Evolutionary conservation across 2,888 invertebrate genomes (phyloP), one percentile per base, ranked within the genome.

Genomic region (Leucania comma): DNA sequence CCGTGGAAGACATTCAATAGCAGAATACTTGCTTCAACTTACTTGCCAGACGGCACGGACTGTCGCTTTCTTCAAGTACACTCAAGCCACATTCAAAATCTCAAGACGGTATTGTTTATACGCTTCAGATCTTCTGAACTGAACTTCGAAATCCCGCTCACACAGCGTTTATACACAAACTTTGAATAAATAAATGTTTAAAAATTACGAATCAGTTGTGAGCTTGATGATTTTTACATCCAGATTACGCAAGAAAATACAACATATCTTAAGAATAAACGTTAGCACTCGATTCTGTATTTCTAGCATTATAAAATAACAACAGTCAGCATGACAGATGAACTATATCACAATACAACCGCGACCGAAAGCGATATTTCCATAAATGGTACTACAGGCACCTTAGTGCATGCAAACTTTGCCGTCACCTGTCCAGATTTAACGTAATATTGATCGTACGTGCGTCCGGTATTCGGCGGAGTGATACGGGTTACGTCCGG

Each of bases 401-500:
- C 59, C 24, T 61, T 29, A 56, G 60, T 56, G 50, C 60, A 65
- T 62, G 58, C 65, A 48, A 64, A 64, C 26, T 57, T 58, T 32
- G 57, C 29, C 69, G 32, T 29, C 50, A 71, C 48, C 73, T 61
- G 73, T 59, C 73, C 58, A 67, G 63, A 67, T 78, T 56, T 61
- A 66, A 53, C 64, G 66, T 50, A 70, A 62, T 61, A 80, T 82
- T 71, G 84, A 81, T 72, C 74, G 67, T 64, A 69, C 57, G 58
- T 75, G 65, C 35, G 62, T 60, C 72, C 81, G 74, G 79, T 72
- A 67, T 66, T 57, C 72, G 64, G 61, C 14, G 35, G 29, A 56
- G 58, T 51, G 64, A 81, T 68, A 70, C 71, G 64, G 65, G 62
- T 61, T 73, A 76, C 66, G 60, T 77, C 71, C 83, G 86, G 80